Evolutionary conservation across 2,113 vertebrate species (phyloP), one percentile per base, ranked within the genome.

Genomic region (Odontophorus gujanensis): DNA sequence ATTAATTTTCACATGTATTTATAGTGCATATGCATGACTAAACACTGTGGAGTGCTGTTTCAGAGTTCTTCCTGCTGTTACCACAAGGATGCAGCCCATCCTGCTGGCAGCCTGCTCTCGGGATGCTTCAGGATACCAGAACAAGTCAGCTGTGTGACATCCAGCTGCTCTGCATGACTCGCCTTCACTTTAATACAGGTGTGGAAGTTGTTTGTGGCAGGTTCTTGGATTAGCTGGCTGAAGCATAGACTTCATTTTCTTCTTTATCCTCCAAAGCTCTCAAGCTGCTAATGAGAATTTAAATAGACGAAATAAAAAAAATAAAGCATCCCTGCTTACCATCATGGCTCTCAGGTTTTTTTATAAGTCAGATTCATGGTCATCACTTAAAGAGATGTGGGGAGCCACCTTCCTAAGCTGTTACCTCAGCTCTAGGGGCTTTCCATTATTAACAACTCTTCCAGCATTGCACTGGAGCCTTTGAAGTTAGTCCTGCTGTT

Each of bases 361-460:
- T 71, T 63, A 61, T 18, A 40, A 32, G 38, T 40, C 58, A 48
- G n/a, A 9, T 25, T 66, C 24, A 3, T 40, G 25, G 67, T 84
- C 1, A 0, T 32, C 20, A 3, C 48, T 42, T 8, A 30, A n/a
- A 73, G 66, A 47, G 67, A 25, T 1, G 0, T 0, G 0, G 76
- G n/a, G n/a, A 83, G 57, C 47, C 9, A 2, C 45, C 24, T 74
- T 10, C 6, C 43, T 15, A 4, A 67, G 59, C 26, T 65, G 48
- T 16, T 25, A 38, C 26, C 32, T 38, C 40, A 0, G 2, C 47
- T 81, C 65, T 19, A 9, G 36, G 28, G 72, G 59, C 28, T 59
- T 91, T n/a, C 16, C 9, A 1, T 1, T 11, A 55, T n/a, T 30
- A 43, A 20, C 17, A 65, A 9, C 26, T 50, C 57, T 83, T 5